Conservation (phyloP, 64 coral and sea anemone genomes). For the Astreopora myriophthalma region DNA sequence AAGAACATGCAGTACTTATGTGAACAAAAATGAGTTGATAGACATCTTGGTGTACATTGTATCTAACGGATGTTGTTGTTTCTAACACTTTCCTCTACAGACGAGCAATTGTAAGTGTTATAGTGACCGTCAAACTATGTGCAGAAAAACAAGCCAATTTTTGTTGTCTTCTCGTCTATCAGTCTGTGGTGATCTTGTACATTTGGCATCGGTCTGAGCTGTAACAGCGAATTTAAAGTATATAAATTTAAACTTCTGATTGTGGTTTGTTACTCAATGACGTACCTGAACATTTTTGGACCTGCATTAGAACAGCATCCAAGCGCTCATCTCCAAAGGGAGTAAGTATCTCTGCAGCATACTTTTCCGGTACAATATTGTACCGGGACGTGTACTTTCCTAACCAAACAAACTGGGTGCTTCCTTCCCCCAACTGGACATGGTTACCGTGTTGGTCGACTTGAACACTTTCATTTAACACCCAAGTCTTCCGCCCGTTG, state of each 20-base stretch:
- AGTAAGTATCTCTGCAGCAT: background rate
- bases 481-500: background rate
- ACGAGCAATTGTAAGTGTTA: background rate
- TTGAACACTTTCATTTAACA: background rate
- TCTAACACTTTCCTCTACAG: background rate
- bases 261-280: background rate
- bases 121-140: background rate
- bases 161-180: background rate
- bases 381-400: background rate
- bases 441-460: background rate
- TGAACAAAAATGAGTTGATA: background rate
- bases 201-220: background rate
- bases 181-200: background rate
- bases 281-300: background rate
- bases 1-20: background rate
- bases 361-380: background rate
- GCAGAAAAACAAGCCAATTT: background rate
- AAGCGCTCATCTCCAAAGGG: background rate
- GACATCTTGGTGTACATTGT: background rate
- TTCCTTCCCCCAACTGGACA: background rate
- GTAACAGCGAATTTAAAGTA: background rate
- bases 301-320: background rate
- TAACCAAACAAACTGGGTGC: background rate
- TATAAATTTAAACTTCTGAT: background rate
- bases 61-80: background rate